Conservation (phyloP, 2,113 vertebrate species). For the Marmota flaviventris region DNA sequence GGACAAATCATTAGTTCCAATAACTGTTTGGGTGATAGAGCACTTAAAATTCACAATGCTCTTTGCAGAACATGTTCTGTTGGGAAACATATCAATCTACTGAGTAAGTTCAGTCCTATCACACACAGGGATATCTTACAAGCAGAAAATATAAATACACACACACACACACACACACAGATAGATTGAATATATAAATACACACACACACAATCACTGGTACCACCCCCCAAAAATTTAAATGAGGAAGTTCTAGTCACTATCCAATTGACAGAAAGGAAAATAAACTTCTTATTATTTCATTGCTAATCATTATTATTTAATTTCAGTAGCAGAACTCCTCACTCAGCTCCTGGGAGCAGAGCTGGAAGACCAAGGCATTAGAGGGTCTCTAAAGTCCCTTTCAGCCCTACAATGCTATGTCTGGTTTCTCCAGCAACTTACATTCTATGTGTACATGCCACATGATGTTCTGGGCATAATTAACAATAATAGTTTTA, state of each 20-base stretch:
- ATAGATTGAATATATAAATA: not conserved
- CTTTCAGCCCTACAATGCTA: not conserved
- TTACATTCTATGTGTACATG: not conserved
- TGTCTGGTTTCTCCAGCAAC: not conserved
- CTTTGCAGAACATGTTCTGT: not conserved
- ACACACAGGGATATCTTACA: not conserved
- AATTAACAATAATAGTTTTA: not conserved
- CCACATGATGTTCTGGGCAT: not conserved
- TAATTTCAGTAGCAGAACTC: not conserved
- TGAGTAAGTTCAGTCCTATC: not conserved
- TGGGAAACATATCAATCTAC: not conserved
- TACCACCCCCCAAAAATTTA: not conserved
- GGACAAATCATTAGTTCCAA: not conserved
- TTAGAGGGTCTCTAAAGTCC: not conserved
- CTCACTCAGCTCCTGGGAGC: not conserved
- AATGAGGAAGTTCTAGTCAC: not conserved
- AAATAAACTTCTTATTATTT: not conserved
- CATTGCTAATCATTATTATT: not conserved
- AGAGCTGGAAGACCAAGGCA: not conserved
- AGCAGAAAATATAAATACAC: not conserved
- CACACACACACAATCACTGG: not conserved
- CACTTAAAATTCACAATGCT: not conserved
- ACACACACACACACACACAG: not conserved
- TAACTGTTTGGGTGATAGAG: not conserved
- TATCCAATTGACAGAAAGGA: conserved; percentile 5